Conservation (phyloP, 2,888 invertebrate genomes). For the Drosophila nr. perissopoda region DNA sequence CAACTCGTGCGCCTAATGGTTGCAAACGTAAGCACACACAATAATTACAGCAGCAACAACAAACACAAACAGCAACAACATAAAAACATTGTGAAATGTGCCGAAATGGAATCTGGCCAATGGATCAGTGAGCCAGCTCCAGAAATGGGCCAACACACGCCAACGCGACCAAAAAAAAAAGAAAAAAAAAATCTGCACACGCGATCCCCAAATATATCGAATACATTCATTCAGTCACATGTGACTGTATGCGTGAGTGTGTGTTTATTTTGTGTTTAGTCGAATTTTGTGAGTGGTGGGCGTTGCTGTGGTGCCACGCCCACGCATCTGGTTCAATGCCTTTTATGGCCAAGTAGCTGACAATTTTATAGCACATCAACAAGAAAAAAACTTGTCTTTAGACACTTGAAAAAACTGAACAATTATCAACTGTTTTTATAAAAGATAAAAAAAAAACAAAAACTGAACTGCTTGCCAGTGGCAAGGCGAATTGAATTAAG, state of each 20-base stretch:
- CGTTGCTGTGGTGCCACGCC: slow-evolving; percentile 43
- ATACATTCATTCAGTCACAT: slow-evolving; percentile 19
- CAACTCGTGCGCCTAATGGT: slow-evolving; percentile 74
- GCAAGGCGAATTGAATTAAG: slow-evolving; percentile 43
- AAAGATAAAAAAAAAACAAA: slow-evolving; percentile 38
- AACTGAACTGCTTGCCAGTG: slow-evolving; percentile 35
- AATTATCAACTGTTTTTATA: slow-evolving; percentile 64
- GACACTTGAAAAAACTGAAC: slow-evolving; percentile 54
- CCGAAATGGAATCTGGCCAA: slow-evolving; percentile 72
- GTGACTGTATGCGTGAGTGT: slow-evolving; percentile 2
- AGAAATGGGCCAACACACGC: slow-evolving; percentile 69
- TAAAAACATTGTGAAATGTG: slow-evolving; percentile 59
- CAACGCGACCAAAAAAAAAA: slow-evolving; percentile 47
- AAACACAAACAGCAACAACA: slow-evolving; percentile 25
- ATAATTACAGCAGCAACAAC: slow-evolving; percentile 55
- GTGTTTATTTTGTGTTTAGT: slow-evolving; percentile 13
- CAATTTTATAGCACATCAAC: slow-evolving; percentile 39
- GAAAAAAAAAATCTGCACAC: slow-evolving; percentile 57
- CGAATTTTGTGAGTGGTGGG: slow-evolving; percentile 30
- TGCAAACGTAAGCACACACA: slow-evolving; percentile 56
- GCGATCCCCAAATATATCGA: slow-evolving; percentile 61
- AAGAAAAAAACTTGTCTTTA: slow-evolving; percentile 13
- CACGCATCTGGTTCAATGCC: slow-evolving; percentile 49
- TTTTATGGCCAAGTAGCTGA: slow-evolving; percentile 59
- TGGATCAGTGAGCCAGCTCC: slow-evolving; percentile 62